Base-by-base conservation (phyloP, 1,140 invertebrate genomes). In the Muscidifurax raptorellus region DNA sequence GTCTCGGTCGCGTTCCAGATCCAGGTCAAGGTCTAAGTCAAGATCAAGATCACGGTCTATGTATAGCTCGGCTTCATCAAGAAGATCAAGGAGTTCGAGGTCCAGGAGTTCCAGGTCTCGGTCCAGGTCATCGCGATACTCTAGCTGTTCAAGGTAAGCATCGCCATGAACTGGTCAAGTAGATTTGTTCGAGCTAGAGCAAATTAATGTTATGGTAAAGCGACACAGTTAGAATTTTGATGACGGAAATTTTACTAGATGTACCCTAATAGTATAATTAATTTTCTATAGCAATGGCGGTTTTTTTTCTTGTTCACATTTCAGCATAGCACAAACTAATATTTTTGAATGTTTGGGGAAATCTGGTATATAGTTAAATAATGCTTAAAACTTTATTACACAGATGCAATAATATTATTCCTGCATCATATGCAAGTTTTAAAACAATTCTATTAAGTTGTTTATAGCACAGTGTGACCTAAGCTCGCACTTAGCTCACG, bases 81-180 rank as follows among this genome's bases (percentile, higher is more conserved):
- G 52, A 59, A 59, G 52, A 59, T 59, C 52, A 3, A 59, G 52
- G 3, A 69, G 82, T 32, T 87, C 86, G 12, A 87, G 86, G 30
- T 90, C 89, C 4, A 85, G 84, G 13, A 89, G 86, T 59, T 90
- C 89, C 0, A 83, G 84, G 12, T 85, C 86, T 1, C 85, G 79
- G 36, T 86, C 87, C 22, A 87, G 88, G 82, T 88, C 88, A 15
- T 89, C 89, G 1, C 80, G 84, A 83, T 89, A 88, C 75, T 91
- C 90, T 9, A 89, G 85, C 82, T 88, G 87, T 36, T 90, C 90
- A 88, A 91, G 92, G 92, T 89, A 92, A 66, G n/a, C 30, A 28
- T 78, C 30, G 4, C 15, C 15, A 18, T 5, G 15, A 47, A 27
- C n/a, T 66, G 5, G n/a, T 25, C 25, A 27, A 66, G n/a, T 25